Evolutionary conservation across 2,113 vertebrate genomes (phyloP).

Genomic region (Alces alces): DNA sequence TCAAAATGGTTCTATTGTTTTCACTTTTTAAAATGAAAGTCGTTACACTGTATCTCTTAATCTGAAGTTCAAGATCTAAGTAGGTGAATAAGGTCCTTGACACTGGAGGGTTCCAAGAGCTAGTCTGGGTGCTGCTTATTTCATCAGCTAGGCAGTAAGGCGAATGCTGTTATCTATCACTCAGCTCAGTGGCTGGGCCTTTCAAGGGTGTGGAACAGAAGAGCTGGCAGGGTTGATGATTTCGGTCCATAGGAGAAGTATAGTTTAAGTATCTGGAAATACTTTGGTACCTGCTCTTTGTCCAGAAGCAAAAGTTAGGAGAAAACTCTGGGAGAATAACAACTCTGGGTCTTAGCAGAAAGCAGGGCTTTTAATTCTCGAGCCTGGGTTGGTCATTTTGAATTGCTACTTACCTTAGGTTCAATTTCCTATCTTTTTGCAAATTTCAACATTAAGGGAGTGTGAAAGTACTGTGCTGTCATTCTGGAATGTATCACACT

Average conservation of each 20-base stretch:
- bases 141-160: not conserved
- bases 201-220: not conserved
- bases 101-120: not conserved
- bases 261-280: not conserved
- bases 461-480: not conserved
- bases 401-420: not conserved
- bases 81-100: not conserved
- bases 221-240: not conserved
- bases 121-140: not conserved
- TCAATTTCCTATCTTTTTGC: not conserved
- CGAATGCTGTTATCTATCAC: not conserved
- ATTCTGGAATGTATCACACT: not conserved
- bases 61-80: not conserved
- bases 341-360: not conserved
- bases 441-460: slow-evolving; percentile 5
- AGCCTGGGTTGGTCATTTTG: not conserved
- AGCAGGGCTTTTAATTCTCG: not conserved
- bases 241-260: not conserved
- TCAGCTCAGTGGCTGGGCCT: not conserved
- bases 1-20: not conserved
- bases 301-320: slow-evolving; percentile 3
- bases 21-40: not conserved
- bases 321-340: not conserved
- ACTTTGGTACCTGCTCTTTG: slow-evolving; percentile 11
- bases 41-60: not conserved